phyloP scores from a whole-genome alignment of 2,113 vertebrate genomes.

The Solenodon paradoxus region DNA sequence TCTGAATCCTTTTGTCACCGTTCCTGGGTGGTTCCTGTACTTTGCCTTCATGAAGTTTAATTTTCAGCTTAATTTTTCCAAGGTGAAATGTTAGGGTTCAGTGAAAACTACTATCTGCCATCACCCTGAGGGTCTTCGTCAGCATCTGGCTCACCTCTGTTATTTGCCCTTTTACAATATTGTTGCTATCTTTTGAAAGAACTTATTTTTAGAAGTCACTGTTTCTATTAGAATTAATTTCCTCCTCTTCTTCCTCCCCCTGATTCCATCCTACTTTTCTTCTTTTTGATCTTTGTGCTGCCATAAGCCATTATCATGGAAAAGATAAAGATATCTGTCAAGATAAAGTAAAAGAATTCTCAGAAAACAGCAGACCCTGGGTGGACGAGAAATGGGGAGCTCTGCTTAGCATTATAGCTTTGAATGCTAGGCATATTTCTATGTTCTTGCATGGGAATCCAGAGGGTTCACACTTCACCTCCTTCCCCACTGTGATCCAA shows the following conservation, averaged over 20 bases:
- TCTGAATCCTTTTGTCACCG: neutral
- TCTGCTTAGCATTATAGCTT: constrained; percentile 54
- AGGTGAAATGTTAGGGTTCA: neutral
- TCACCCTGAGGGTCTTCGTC: neutral
- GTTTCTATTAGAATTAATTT: constrained; percentile 32
- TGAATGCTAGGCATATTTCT: constrained; percentile 26
- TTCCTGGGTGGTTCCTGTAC: neutral
- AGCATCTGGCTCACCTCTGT: neutral
- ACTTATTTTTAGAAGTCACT: constrained; percentile 37
- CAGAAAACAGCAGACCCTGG: constrained; percentile 20
- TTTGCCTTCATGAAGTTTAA: neutral
- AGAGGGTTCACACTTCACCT: neutral
- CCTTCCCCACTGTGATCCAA: constrained; percentile 31
- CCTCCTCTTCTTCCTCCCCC: constrained; percentile 8
- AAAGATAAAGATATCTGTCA: constrained; percentile 57
- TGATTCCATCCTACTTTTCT: constrained; percentile 34
- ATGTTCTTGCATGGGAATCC: constrained; percentile 37
- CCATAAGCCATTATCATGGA: constrained; percentile 61
- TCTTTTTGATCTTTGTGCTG: constrained; percentile 56
- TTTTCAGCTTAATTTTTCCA: constrained; percentile 38
- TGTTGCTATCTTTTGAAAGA: neutral
- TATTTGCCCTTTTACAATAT: neutral
- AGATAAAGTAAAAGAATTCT: constrained; percentile 44
- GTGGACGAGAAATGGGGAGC: neutral
- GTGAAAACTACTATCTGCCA: neutral